Base-by-base conservation (phyloP, 2,888 invertebrate species). In the Sisyra terminalis region DNA sequence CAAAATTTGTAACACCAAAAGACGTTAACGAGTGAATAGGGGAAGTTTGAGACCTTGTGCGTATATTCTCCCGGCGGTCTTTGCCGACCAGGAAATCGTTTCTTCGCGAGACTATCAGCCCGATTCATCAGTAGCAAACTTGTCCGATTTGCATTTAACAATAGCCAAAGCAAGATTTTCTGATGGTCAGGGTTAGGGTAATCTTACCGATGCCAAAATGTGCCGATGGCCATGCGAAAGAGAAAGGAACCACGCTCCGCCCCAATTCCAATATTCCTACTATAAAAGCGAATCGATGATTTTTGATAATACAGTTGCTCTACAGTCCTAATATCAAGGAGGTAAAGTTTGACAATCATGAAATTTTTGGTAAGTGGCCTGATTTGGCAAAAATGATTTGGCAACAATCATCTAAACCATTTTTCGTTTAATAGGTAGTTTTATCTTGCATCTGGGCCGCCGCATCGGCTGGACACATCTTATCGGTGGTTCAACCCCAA, bases 271-370 rank as follows among this genome's bases (percentile, higher is more conserved):
- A 17, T n/a, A 10, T 39, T 13, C 16, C 11, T 9, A 18, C 17
- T 39, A 39, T 39, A 39, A 39, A 42, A 34, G 42, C 11, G 24
- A 24, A 18, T 15, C 18, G 24, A 11, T 13, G 13, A 24, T 35
- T 18, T 13, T 24, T 11, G 42, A 17, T 14, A 30, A 14, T 18
- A 42, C 42, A 42, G 42, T 42, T 15, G 34, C 42, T 42, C 34
- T 35, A 42, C 42, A 42, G 42, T 42, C 42, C 42, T 42, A 42
- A 13, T 15, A 35, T 16, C 10, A 18, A 42, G 42, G 42, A 42
- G 42, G 42, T 42, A 42, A 13, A 35, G 35, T 35, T 14, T 11
- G 29, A 13, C n/a, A 34, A 40, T 30, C 34, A 42, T 42, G 42
- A 42, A 42, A 29, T 16, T 42, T 18, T 35, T 42, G 34, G 42